Evolutionary conservation across 2,113 vertebrate genomes (phyloP).

Genomic region (Colinus virginianus): DNA sequence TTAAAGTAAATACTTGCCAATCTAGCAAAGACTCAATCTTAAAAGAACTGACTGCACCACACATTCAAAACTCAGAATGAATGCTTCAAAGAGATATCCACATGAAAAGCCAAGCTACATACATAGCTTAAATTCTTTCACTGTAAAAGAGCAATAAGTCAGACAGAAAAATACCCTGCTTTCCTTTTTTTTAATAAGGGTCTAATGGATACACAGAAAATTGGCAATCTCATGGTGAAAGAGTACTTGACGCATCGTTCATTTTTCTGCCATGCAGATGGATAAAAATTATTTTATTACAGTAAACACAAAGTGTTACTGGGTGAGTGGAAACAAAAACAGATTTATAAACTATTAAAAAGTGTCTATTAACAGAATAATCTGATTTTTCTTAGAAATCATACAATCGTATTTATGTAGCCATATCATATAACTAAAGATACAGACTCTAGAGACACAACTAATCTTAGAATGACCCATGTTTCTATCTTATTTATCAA

Average conservation of each 20-base stretch:
- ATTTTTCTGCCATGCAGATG: background rate
- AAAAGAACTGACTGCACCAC: background rate
- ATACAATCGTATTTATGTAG: background rate
- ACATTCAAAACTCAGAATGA: background rate
- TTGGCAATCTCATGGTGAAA: background rate
- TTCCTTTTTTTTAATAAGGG: background rate
- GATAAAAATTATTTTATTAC: background rate
- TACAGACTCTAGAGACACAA: background rate
- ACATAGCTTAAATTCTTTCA: background rate
- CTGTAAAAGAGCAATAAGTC: background rate
- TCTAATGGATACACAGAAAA: background rate
- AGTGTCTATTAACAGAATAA: background rate
- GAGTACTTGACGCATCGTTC: background rate
- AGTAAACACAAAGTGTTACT: background rate
- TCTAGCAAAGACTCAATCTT: background rate
- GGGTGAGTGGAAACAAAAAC: background rate
- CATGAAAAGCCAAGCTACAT: background rate
- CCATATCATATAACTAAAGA: background rate
- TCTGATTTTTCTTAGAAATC: background rate
- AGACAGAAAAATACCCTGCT: background rate
- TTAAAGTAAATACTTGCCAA: background rate
- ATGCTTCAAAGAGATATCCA: background rate
- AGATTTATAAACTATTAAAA: background rate
- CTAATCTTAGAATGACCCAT: background rate
- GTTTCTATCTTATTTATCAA: background rate